A percentile compares a stretch with the other conserved stretches of the same genome.
phyloP scores from a whole-genome alignment of 2,888 invertebrate species.

The Empis stercorea region DNA sequence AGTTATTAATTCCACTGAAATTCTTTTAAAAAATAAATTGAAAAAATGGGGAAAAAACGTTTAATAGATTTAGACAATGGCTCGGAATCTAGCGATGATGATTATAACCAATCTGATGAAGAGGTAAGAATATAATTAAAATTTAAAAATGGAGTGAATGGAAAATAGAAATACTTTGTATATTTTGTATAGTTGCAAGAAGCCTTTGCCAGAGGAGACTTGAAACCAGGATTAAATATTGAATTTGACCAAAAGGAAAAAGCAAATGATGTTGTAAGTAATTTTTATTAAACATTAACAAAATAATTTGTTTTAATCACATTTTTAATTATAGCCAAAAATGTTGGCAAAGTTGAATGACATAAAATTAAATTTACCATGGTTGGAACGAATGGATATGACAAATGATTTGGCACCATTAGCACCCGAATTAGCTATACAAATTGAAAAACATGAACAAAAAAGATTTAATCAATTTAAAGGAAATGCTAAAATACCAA shows the following conservation, averaged over 20 bases:
- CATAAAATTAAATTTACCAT: constrained; percentile 59
- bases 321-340: no score
- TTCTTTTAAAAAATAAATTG: no score
- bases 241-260: constrained; percentile 45
- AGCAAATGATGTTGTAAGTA: constrained; percentile 63
- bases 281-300: neutral
- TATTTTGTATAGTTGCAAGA: constrained; percentile 58
- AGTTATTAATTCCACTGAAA: no score
- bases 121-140: constrained; percentile 21
- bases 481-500: constrained; percentile 55
- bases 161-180: constrained; percentile 4
- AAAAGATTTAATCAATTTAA: constrained; percentile 50
- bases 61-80: no score
- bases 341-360: constrained; percentile 59
- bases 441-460: constrained; percentile 62
- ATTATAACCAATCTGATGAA: constrained; percentile 29
- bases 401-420: constrained; percentile 63
- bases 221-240: constrained; percentile 77
- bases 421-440: constrained; percentile 70
- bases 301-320: no score
- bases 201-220: constrained; percentile 70
- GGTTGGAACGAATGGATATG: constrained; percentile 78
- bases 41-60: no score
- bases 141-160: no score
- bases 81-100: constrained; percentile 15